Evolutionary conservation across 2,888 invertebrate species (phyloP).

Genomic region (Tromatobia lineatoria): DNA sequence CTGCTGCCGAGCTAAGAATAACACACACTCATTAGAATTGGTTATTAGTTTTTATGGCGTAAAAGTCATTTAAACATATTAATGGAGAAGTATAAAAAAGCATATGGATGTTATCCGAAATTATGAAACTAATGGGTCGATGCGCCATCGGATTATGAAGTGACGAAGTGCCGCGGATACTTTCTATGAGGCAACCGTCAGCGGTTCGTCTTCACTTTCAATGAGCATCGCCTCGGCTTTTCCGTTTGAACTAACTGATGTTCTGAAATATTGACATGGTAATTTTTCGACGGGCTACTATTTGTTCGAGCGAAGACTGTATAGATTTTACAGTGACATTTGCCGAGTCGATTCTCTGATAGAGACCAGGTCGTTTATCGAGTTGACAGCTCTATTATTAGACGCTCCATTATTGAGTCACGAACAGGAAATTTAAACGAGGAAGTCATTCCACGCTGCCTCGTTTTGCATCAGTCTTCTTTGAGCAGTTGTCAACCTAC

Average conservation of each 20-base stretch:
- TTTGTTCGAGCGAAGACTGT: not conserved
- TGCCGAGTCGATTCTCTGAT: not conserved
- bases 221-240: constrained; percentile 11
- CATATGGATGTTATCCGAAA: constrained; percentile 16
- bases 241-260: not conserved
- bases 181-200: constrained; percentile 37
- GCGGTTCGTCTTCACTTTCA: constrained; percentile 30
- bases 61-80: constrained; percentile 7
- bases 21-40: not conserved
- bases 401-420: not conserved
- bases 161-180: constrained; percentile 7
- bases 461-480: not conserved
- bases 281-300: constrained; percentile 13
- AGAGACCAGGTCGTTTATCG: not conserved
- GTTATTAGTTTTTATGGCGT: not conserved
- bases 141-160: constrained; percentile 32
- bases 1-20: constrained; percentile 88
- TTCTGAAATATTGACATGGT: constrained; percentile 46
- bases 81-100: not conserved
- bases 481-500: constrained; percentile 81
- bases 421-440: not conserved
- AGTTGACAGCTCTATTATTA: not conserved
- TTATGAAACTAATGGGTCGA: constrained; percentile 23
- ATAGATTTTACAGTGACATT: not conserved
- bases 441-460: not conserved